Conservation (phyloP, 2,113 vertebrate genomes). For the Halcyon senegalensis region DNA sequence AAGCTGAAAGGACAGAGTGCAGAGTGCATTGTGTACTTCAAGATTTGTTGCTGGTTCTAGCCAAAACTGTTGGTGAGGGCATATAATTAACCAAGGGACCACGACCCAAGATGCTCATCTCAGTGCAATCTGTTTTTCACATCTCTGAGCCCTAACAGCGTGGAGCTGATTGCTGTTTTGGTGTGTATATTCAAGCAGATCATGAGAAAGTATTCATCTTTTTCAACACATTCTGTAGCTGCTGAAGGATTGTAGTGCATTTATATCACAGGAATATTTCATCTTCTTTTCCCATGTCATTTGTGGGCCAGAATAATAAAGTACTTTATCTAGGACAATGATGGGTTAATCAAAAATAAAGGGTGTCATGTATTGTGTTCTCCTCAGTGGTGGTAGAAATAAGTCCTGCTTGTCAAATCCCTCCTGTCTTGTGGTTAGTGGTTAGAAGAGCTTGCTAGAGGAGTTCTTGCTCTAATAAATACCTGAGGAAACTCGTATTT, state of each 20-base stretch:
- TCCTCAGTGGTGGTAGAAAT: not conserved
- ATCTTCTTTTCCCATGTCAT: not conserved
- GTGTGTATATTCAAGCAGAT: not conserved
- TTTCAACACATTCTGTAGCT: not conserved
- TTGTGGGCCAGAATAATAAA: not conserved
- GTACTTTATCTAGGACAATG: not conserved
- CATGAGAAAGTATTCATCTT: not conserved
- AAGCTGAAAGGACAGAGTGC: not conserved
- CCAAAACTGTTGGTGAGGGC: not conserved
- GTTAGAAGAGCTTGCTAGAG: not conserved
- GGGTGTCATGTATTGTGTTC: not conserved
- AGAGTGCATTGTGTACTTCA: not conserved
- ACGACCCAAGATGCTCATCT: not conserved
- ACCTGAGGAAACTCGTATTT: not conserved
- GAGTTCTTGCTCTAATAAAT: not conserved
- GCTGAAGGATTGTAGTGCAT: not conserved
- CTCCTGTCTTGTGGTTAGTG: not conserved
- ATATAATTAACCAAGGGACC: not conserved
- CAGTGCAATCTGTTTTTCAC: not conserved
- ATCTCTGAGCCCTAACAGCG: not conserved
- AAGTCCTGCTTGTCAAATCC: not conserved
- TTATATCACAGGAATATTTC: not conserved
- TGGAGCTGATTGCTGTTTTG: not conserved
- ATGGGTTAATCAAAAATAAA: not conserved
- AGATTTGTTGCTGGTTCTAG: not conserved